Percentiles rank a stretch among this genome's conserved stretches.
phyloP scores from a whole-genome alignment of 2,888 invertebrate species.

The Phanerotoma sp. region DNA sequence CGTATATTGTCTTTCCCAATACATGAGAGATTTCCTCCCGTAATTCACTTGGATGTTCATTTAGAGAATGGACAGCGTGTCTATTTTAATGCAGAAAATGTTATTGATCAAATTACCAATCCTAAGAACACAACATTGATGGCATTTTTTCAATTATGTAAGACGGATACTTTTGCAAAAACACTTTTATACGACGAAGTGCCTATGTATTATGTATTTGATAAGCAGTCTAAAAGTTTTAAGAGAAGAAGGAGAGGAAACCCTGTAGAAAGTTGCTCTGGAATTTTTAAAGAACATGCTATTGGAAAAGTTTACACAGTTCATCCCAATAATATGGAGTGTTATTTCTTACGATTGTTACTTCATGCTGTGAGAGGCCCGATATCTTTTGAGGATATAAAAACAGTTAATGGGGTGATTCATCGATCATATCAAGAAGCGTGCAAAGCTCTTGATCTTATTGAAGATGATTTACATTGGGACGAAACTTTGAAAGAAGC shows the following conservation, averaged over 20 bases:
- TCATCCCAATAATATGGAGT: neutral
- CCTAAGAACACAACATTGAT: neutral
- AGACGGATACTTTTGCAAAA: neutral
- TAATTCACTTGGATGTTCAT: constrained; percentile 39
- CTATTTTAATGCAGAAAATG: constrained; percentile 12
- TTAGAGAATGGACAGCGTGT: constrained; percentile 41
- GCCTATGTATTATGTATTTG: constrained; percentile 33
- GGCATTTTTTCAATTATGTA: constrained; percentile 18
- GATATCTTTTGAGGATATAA: constrained; percentile 35
- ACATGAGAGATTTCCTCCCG: constrained; percentile 43
- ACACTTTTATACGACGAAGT: neutral
- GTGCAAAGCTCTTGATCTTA: constrained; percentile 17
- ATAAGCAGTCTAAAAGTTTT: constrained; percentile 26
- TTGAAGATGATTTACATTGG: neutral
- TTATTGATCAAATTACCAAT: neutral
- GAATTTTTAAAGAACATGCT: neutral
- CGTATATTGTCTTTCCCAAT: constrained; percentile 29
- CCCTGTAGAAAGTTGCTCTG: neutral
- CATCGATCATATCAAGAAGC: constrained; percentile 34
- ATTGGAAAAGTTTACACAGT: neutral
- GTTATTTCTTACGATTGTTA: neutral
- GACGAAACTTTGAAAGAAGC: neutral
- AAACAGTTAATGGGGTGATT: constrained; percentile 35
- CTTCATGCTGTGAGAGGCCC: constrained; percentile 29
- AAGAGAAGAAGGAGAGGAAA: constrained; percentile 14